Base-by-base conservation (phyloP, 2,113 vertebrate genomes). In the Salvelinus fontinalis region DNA sequence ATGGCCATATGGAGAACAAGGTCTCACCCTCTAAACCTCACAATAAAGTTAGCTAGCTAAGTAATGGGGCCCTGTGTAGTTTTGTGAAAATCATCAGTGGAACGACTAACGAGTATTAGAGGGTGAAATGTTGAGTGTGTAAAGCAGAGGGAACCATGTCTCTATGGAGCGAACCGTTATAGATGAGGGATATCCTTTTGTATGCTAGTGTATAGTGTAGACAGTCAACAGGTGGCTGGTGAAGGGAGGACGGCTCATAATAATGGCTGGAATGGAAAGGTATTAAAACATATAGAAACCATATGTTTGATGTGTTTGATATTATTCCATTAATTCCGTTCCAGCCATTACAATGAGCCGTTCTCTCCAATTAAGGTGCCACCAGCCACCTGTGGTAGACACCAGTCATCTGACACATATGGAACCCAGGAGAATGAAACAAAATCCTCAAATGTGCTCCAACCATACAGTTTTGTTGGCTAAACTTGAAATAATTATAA, bases 391-490 rank as follows among this genome's bases (percentile, higher is more conserved):
- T 44, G 39, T 44, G 39, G 27, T n/a, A 66, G 26, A 20, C 24
- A 2, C 26, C 68, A 44, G 39, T 76, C 51, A 70, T 54, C 22
- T 3, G 39, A 69, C 57, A 81, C 60, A 74, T 67, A 74, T 60
- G 29, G 60, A 71, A 60, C 76, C 48, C 9, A 2, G 7, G 20
- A 74, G 26, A 64, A 48, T 60, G 67, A 77, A 77, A 70, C 39
- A 48, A 22, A 59, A 34, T 26, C 39, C 39, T 70, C 65, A 54
- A 16, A 16, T 49, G 22, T 51, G 22, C 13, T 76, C 5, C 27
- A 14, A 34, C 24, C 7, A 14, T 13, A 67, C 24, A 49, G 57
- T 26, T 11, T 31, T 77, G n/a, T 29, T 64, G 22, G 22, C 14
- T 31, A 24, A 44, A 66, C 70, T 67, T 48, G 67, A 76, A 70